phyloP scores from a whole-genome alignment of 2,888 invertebrate species.

The Smittia sp. region DNA sequence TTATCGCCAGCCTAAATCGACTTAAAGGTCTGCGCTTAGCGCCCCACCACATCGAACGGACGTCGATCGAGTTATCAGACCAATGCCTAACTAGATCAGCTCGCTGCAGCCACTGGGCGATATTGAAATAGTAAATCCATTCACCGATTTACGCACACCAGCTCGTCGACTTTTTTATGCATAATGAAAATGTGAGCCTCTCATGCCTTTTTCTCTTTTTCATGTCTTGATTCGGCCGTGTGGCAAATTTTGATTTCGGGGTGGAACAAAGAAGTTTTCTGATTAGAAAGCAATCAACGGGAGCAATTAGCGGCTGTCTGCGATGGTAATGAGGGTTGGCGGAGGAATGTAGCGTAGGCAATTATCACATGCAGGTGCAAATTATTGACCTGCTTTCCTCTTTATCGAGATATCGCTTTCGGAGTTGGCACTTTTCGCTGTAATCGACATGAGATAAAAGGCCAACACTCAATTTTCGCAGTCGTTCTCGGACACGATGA shows the following conservation, averaged over 20 bases:
- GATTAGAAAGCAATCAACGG: too few relatives aligned
- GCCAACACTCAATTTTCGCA: background rate
- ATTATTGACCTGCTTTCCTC: conserved; percentile 4
- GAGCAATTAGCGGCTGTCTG: background rate
- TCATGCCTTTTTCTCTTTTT: conserved; percentile 14
- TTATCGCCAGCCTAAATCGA: background rate
- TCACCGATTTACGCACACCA: background rate
- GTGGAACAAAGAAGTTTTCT: background rate
- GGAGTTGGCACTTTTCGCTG: background rate
- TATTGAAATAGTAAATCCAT: background rate
- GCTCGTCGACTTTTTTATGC: background rate
- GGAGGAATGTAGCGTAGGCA: background rate
- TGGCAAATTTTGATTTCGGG: background rate
- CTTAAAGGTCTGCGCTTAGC: background rate
- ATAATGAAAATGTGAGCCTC: conserved; percentile 14
- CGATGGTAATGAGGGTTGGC: background rate
- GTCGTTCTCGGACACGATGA: background rate
- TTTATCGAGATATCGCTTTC: background rate
- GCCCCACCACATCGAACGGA: background rate
- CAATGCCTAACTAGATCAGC: background rate
- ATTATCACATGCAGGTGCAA: conserved; percentile 3
- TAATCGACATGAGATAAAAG: background rate
- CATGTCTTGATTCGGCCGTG: background rate
- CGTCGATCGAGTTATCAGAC: background rate
- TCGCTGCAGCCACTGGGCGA: background rate